Base-by-base conservation (phyloP, 2,888 invertebrate genomes). In the Macrophya alboannulata region DNA sequence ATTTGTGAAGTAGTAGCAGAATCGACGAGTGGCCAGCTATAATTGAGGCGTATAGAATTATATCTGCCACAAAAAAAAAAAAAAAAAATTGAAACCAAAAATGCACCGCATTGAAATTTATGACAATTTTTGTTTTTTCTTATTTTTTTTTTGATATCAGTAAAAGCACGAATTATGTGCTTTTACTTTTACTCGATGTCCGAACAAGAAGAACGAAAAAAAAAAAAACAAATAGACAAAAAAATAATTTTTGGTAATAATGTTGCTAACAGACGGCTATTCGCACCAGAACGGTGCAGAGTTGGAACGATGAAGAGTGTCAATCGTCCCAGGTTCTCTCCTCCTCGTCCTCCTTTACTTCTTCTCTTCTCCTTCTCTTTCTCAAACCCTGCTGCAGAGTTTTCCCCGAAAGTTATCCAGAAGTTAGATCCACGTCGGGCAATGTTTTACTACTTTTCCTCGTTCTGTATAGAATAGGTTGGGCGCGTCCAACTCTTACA, bases 281-380 rank as follows among this genome's bases (percentile, higher is more conserved):
- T 68, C 17, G 17, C 68, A 68, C 68, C 37, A 6, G 68, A 1
- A 31, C 31, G 1, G 31, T 15, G 68, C 17, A 68, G 17, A 59
- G 76, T 21, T 37, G 31, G 51, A 71, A n/a, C 40, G 59, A 37
- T 31, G 59, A 37, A 21, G 59, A 37, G 31, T 71, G 88, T 89
- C 89, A 88, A 89, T 88, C 89, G 84, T 85, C 21, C 62, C 62
- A 68, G 68, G 68, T 68, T 68, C 37, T 68, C 37, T 31, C 25
- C 68, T 68, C 68, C 10, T 5, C 1, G 9, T 79, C 51, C 10
- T 51, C 12, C 12, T 17, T 9, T 51, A 31, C 40, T 31, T 45
- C 15, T 4, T 2, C n/a, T 12, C 48, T 10, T 25, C 17, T 31
- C 17, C 25, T 6, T 5, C n/a, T 31, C n/a, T 51, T 17, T 1